A percentile compares a stretch with the other conserved stretches of the same genome.
These are phyloP conservation scores for Yponomeuta plumbellus DNA, from an alignment of 2,888 invertebrate species.

Conservation along the genomic window DNA sequence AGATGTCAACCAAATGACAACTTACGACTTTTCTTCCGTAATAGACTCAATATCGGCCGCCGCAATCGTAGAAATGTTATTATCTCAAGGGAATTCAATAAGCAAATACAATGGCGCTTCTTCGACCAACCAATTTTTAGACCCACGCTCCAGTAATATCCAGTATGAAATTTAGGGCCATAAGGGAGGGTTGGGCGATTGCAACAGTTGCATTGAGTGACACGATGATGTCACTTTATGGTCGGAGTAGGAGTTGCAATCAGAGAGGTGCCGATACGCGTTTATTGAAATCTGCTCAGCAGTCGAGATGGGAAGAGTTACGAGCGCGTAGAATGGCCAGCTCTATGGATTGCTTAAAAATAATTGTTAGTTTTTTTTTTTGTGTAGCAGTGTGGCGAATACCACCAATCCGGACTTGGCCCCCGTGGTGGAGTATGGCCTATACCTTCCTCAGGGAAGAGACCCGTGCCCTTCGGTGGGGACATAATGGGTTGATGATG, in stretches of 20 bases:
- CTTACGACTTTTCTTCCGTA: neutral
- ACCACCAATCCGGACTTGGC: no score
- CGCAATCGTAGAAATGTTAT: slow-evolving; percentile 6
- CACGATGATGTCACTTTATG: slow-evolving; percentile 38
- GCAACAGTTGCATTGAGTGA: slow-evolving; percentile 21
- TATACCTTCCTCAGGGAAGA: no score
- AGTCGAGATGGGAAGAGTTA: slow-evolving; percentile 40
- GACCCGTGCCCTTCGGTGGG: no score
- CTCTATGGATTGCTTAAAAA: no score
- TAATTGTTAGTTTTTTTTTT: no score
- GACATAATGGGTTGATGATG: no score
- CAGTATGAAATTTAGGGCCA: neutral
- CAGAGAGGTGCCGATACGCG: slow-evolving; percentile 47
- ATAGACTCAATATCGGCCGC: neutral
- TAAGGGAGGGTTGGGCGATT: neutral
- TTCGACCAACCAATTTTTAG: neutral
- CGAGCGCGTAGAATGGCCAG: slow-evolving; percentile 27
- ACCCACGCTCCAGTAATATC: neutral
- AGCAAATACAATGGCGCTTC: slow-evolving; percentile 13
- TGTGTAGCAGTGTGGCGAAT: no score
- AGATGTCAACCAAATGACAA: neutral
- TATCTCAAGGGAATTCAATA: slow-evolving; percentile 15
- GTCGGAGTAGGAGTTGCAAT: slow-evolving; percentile 50
- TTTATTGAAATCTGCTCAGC: slow-evolving; percentile 68
- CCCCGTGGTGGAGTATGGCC: no score